phyloP scores from a whole-genome alignment of 2,113 vertebrate species.

The Hiodon tergisus region DNA sequence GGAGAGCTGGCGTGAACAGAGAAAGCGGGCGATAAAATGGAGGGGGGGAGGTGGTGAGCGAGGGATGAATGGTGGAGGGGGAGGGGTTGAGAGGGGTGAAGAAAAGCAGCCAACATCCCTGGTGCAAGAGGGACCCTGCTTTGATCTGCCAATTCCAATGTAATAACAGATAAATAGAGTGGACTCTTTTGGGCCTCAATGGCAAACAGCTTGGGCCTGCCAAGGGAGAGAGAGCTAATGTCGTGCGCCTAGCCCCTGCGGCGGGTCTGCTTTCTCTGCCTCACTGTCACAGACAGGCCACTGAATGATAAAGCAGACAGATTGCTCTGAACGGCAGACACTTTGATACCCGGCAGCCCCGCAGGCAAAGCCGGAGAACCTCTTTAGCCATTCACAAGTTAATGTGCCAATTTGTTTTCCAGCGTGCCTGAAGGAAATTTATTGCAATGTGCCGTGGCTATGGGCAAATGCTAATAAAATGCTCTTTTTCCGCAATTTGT shows the following conservation, averaged over 20 bases:
- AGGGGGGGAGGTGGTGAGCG: conserved; percentile 8
- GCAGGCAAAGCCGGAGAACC: conserved; percentile 60
- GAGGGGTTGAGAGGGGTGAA: not conserved
- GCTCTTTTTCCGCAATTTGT: conserved; percentile 84
- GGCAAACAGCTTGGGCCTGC: conserved; percentile 66
- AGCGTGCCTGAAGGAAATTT: conserved; percentile 78
- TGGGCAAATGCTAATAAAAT: conserved; percentile 93
- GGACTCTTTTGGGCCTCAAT: conserved; percentile 58
- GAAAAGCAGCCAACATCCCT: conserved; percentile 43
- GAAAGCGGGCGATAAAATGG: not conserved
- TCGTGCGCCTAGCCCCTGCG: conserved; percentile 56
- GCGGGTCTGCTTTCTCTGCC: conserved; percentile 49
- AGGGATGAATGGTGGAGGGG: not conserved
- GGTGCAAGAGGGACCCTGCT: conserved; percentile 52
- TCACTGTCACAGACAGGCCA: conserved; percentile 43
- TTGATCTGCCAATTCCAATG: conserved; percentile 63
- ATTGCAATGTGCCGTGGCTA: conserved; percentile 70
- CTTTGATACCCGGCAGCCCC: conserved; percentile 66
- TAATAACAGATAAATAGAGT: conserved; percentile 70
- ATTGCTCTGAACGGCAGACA: conserved; percentile 78
- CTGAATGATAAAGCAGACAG: conserved; percentile 75
- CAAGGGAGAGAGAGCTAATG: conserved; percentile 64
- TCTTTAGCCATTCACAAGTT: conserved; percentile 69
- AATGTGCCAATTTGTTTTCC: conserved; percentile 78
- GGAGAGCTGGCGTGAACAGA: not conserved